Evolutionary conservation across 23 tunicate species (phyloP), one percentile per base, ranked within the genome.

Genomic region (Halocynthia aurantium): DNA sequence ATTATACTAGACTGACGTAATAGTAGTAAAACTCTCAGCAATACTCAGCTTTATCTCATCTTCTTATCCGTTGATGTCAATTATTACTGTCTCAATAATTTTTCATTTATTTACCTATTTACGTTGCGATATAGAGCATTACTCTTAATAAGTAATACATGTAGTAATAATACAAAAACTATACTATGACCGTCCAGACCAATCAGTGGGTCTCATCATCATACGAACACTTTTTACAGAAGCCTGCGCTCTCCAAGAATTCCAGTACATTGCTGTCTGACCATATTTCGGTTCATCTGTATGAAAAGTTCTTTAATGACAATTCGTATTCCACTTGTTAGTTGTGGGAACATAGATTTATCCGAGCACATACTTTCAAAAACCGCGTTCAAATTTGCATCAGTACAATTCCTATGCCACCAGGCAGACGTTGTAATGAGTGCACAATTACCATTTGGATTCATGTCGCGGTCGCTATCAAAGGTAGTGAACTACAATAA

Each of bases 361-460:
- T 11, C 12, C 17, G 2, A 15, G 40, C 15, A 53, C 50, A 0
- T 50, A 74, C 78, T 6, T 54, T 53, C 10, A 0, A 74, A 8
- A 20, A n/a, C 49, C 53, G 81, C 85, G 70, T 86, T 86, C 22
- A 86, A 53, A 67, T 86, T 86, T 40, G 91, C 91, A 67, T 64
- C 71, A 7, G 91, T 81, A 53, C 91, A 86, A 21, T 80, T 80
- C 20, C 90, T 5, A 52, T 85, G 90, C 90, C 90, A 85, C 90
- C 90, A 85, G 8, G 80, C 90, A 62, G 90, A 62, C 50, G 67
- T 67, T 44, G 84, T 85, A 6, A 80, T 44, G 11, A 60, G 17
- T 22, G 90, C 84, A 51, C 90, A 85, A 50, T 80, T 85, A 7
- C 40, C 7, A 17, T 20, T 7, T 8, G 18, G 71, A 67, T 75